Percentiles rank a stretch among this genome's conserved stretches.
Evolutionary conservation across 2,113 vertebrate genomes (phyloP).

Genomic region (Archilochus colubris): DNA sequence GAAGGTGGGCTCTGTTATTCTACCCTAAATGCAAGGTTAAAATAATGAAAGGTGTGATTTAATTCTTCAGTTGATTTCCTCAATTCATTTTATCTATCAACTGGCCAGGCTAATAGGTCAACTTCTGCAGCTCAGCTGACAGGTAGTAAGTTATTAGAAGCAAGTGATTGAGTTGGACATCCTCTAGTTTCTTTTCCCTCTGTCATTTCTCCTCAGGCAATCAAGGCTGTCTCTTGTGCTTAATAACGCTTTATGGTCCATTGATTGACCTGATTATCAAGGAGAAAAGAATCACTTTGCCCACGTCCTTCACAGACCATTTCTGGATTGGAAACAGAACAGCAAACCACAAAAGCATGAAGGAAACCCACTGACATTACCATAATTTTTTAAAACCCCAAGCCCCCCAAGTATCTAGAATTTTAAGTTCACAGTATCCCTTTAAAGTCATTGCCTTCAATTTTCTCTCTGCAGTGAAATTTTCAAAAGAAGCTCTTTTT

Average conservation of each 20-base stretch:
- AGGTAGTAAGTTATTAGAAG: background rate
- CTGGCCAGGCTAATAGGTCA: background rate
- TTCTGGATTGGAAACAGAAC: background rate
- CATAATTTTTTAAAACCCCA: background rate
- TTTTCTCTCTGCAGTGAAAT: background rate
- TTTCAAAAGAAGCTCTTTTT: background rate
- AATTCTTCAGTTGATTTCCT: background rate
- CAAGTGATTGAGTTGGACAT: background rate
- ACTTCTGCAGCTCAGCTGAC: background rate
- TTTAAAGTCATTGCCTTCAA: background rate
- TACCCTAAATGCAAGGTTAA: background rate
- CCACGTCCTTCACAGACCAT: background rate
- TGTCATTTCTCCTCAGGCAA: conserved; percentile 3
- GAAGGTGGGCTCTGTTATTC: background rate
- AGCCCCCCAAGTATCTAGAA: background rate
- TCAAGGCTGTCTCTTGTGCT: background rate
- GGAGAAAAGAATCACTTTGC: background rate
- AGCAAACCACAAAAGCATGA: background rate
- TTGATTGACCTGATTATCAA: conserved; percentile 22
- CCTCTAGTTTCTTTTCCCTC: background rate
- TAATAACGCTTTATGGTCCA: background rate
- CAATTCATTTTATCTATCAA: background rate
- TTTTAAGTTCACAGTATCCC: background rate
- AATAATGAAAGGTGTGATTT: background rate
- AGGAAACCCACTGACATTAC: background rate